A percentile compares a stretch with the other conserved stretches of the same genome.
Conservation (phyloP, 2,888 invertebrate species). For the Scaptomyza reducta region DNA sequence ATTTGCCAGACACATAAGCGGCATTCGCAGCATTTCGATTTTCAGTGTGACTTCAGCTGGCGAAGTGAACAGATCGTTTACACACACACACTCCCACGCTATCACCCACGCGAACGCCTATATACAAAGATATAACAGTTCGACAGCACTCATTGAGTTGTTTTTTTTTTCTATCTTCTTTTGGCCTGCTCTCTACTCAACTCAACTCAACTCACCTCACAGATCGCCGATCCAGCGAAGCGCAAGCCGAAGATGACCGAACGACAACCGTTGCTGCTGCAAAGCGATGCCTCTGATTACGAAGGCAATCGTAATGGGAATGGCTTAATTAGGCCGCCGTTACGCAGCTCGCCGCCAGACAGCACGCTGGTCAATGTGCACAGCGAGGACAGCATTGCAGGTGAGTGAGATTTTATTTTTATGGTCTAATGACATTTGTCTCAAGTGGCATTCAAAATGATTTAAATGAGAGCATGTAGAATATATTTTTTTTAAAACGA, state of each 20-base stretch:
- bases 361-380: constrained; percentile 84
- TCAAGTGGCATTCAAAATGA: not conserved
- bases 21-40: constrained; percentile 26
- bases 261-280: constrained; percentile 88
- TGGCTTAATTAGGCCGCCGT: constrained; percentile 71
- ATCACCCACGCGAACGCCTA: not conserved
- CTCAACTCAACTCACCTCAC: constrained; percentile 3
- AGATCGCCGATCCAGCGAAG: constrained; percentile 60
- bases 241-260: constrained; percentile 86
- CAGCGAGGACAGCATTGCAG: constrained; percentile 81
- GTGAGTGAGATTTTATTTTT: constrained; percentile 51
- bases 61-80: constrained; percentile 38
- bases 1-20: constrained; percentile 54
- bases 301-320: constrained; percentile 68
- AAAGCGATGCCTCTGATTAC: constrained; percentile 75
- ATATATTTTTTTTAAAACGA: not conserved
- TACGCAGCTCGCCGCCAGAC: constrained; percentile 84
- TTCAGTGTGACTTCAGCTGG: constrained; percentile 58
- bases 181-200: constrained; percentile 3
- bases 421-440: constrained; percentile 33
- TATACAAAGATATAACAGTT: not conserved
- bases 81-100: not conserved
- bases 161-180: not conserved
- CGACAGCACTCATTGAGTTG: constrained; percentile 2
- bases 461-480: not conserved